Evolutionary conservation across 2,888 invertebrate genomes (phyloP).

Genomic region (Cinara cedri): DNA sequence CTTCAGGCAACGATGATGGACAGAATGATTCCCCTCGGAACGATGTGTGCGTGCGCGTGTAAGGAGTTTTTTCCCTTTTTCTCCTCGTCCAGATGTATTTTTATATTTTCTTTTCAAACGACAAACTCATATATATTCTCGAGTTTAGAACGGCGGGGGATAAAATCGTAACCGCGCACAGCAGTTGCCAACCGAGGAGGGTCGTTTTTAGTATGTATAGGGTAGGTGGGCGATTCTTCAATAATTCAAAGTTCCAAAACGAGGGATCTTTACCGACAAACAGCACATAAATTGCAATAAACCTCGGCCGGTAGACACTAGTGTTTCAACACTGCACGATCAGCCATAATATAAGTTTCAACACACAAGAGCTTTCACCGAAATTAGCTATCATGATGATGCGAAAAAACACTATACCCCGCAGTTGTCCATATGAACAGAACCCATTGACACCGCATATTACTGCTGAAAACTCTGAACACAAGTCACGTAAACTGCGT

Average conservation of each 20-base stretch:
- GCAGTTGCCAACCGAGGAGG: slow-evolving; percentile 47
- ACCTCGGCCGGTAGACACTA: slow-evolving; percentile 44
- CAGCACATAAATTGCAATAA: slow-evolving; percentile 55
- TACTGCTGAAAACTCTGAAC: not conserved
- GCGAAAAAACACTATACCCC: not conserved
- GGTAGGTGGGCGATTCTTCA: slow-evolving; percentile 44
- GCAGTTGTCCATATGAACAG: not conserved
- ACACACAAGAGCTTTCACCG: slow-evolving; percentile 37
- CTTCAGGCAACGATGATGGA: slow-evolving; percentile 54
- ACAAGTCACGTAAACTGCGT: slow-evolving; percentile 46
- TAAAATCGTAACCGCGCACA: slow-evolving; percentile 39
- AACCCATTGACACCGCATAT: not conserved
- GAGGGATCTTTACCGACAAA: slow-evolving; percentile 52
- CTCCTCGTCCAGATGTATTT: slow-evolving; percentile 15
- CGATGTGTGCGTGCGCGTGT: slow-evolving; percentile 30
- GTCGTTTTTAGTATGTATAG: slow-evolving; percentile 16
- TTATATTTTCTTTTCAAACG: slow-evolving; percentile 42
- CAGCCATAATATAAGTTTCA: slow-evolving; percentile 27
- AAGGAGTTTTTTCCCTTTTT: slow-evolving; percentile 25
- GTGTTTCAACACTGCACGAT: slow-evolving; percentile 45
- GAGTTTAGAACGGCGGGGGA: slow-evolving; percentile 20
- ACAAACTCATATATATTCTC: slow-evolving; percentile 30
- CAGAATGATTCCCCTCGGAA: slow-evolving; percentile 54
- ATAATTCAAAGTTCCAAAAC: slow-evolving; percentile 56
- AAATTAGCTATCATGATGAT: slow-evolving; percentile 33